Conservation (phyloP, 2,888 invertebrate genomes). For the Calameuta pallipes region DNA sequence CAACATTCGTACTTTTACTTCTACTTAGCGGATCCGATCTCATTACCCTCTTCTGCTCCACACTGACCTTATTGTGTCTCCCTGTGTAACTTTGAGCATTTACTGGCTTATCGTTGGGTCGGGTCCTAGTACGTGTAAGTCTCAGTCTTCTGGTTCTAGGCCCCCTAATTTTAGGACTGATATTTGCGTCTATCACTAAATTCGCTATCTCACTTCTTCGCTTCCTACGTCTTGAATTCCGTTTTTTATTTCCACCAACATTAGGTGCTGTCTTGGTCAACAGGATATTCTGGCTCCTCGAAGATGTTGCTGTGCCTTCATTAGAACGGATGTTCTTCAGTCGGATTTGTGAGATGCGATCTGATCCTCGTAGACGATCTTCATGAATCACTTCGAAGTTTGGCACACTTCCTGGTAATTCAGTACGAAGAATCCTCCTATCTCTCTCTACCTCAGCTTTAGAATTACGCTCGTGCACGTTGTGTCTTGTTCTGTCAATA, state of each 20-base stretch:
- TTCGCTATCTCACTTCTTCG: constrained; percentile 55
- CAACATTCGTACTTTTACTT: not conserved
- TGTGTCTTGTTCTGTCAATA: not conserved
- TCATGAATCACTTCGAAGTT: not conserved
- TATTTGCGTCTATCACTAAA: constrained; percentile 55
- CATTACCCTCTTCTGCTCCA: not conserved
- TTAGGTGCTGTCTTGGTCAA: not conserved
- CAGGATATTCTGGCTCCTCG: not conserved
- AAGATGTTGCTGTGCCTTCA: not conserved
- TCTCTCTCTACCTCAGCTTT: not conserved
- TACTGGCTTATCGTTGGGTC: constrained; percentile 5
- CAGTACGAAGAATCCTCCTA: not conserved
- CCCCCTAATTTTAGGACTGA: constrained; percentile 48
- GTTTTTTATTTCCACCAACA: not conserved
- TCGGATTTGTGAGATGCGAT: not conserved
- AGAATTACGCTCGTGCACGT: not conserved
- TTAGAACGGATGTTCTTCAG: not conserved
- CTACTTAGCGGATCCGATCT: not conserved
- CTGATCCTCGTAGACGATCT: not conserved
- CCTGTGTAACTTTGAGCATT: not conserved
- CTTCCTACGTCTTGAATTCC: constrained; percentile 29
- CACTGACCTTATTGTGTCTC: constrained; percentile 5
- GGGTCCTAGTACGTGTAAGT: not conserved
- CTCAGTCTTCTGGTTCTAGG: constrained; percentile 41
- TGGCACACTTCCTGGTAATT: not conserved